These are phyloP conservation scores for Steromphala cineraria DNA, from an alignment of 2,888 invertebrate genomes.

Conservation along the genomic window DNA sequence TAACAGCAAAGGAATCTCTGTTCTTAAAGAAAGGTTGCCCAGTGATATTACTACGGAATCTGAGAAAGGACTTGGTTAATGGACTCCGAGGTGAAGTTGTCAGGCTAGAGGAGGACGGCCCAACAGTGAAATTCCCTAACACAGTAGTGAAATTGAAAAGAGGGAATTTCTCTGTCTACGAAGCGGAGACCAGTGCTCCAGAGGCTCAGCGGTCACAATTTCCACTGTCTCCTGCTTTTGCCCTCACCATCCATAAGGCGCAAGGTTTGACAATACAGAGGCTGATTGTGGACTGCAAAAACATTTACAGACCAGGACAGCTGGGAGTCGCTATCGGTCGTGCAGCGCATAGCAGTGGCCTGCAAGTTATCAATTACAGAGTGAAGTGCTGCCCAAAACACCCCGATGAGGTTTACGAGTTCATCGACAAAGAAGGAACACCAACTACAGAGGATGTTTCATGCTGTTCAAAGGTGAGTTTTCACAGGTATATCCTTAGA, in stretches of 20 bases:
- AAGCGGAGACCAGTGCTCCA: no score
- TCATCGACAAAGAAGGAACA: not conserved
- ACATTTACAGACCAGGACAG: constrained; percentile 31
- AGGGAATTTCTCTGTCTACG: no score
- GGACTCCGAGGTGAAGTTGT: constrained; percentile 24
- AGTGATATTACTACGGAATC: constrained; percentile 27
- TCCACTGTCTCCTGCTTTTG: not conserved
- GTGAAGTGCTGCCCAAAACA: not conserved
- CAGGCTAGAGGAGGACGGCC: no score
- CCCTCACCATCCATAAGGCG: not conserved
- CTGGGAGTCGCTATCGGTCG: constrained; percentile 32
- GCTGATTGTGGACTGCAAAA: constrained; percentile 24
- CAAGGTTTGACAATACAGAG: not conserved
- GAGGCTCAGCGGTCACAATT: not conserved
- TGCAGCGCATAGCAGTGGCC: constrained; percentile 13
- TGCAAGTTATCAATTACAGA: not conserved
- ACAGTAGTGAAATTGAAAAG: no score
- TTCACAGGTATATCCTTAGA: no score
- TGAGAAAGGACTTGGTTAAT: constrained; percentile 27
- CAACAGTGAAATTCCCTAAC: no score
- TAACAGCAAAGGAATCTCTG: constrained; percentile 20
- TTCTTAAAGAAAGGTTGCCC: constrained; percentile 30
- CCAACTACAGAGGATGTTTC: not conserved
- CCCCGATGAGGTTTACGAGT: not conserved
- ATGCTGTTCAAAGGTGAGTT: not conserved